Evolutionary conservation across 2,888 invertebrate species (phyloP).

Genomic region (Zelleria hepariella): DNA sequence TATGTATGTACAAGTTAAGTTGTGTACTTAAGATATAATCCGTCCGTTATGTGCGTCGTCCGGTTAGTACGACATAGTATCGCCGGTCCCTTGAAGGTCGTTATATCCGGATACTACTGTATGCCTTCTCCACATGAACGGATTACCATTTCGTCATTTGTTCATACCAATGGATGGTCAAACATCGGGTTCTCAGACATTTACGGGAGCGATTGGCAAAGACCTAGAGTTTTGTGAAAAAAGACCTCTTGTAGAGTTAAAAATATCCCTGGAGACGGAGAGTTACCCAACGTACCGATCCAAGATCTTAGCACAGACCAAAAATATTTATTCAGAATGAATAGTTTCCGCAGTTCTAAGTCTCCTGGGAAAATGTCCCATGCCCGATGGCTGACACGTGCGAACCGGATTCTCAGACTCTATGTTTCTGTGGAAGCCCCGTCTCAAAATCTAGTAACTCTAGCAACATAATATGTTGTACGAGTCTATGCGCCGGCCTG

Average conservation of each 20-base stretch:
- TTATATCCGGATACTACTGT: too few species aligned
- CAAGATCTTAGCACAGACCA: constrained; percentile 17
- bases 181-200: constrained; percentile 15
- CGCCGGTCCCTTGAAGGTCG: too few species aligned
- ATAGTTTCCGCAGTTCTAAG: constrained; percentile 12
- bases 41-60: too few species aligned
- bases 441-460: constrained; percentile 11
- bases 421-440: constrained; percentile 15
- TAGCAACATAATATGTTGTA: constrained; percentile 17
- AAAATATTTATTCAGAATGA: constrained; percentile 15
- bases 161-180: constrained; percentile 15
- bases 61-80: too few species aligned
- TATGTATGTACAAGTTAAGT: too few species aligned
- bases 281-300: constrained; percentile 1
- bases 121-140: too few species aligned
- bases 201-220: constrained; percentile 13
- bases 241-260: constrained; percentile 8
- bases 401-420: constrained; percentile 17
- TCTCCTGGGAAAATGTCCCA: constrained; percentile 17
- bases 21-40: too few species aligned
- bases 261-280: too few species aligned
- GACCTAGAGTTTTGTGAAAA: constrained; percentile 14
- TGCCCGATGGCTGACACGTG: too few species aligned
- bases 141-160: constrained; percentile 17
- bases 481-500: constrained; percentile 20